Evolutionary conservation across 2,888 invertebrate genomes (phyloP).

Genomic region (Troides aeacus): DNA sequence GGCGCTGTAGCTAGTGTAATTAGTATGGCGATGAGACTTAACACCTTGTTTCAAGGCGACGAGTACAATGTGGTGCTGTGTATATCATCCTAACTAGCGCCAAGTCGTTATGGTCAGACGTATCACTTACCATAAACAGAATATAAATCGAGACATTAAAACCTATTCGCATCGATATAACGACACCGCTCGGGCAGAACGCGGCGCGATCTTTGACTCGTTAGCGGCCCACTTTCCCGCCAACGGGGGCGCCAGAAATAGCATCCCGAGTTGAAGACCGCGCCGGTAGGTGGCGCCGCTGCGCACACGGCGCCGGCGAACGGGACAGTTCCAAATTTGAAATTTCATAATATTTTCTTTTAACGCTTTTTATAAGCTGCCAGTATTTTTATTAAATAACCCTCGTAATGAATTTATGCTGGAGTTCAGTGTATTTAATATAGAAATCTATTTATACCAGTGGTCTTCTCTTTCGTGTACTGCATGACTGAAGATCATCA

Average conservation of each 20-base stretch:
- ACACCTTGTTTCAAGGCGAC: no score
- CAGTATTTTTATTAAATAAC: background rate
- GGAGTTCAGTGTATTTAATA: no score
- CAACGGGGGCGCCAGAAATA: slow-evolving; percentile 46
- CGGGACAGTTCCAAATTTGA: slow-evolving; percentile 9
- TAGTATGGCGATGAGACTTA: no score
- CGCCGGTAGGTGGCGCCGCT: slow-evolving; percentile 17
- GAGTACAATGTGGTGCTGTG: no score
- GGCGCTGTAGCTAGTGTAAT: no score
- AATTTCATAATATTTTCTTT: background rate
- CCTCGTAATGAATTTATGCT: background rate
- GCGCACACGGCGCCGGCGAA: background rate
- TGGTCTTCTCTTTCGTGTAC: no score
- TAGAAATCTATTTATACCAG: no score
- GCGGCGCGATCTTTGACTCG: slow-evolving; percentile 19
- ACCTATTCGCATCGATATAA: background rate
- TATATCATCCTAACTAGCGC: no score
- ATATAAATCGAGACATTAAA: no score
- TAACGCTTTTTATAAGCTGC: background rate
- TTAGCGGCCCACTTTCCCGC: slow-evolving; percentile 46
- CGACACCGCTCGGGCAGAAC: slow-evolving; percentile 1
- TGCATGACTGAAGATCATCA: no score
- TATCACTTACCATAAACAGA: no score
- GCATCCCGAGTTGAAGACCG: slow-evolving; percentile 43
- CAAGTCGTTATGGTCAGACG: no score